Evolutionary conservation across 2,113 vertebrate species (phyloP).

Genomic region (Psammodynastes pulverulentus): DNA sequence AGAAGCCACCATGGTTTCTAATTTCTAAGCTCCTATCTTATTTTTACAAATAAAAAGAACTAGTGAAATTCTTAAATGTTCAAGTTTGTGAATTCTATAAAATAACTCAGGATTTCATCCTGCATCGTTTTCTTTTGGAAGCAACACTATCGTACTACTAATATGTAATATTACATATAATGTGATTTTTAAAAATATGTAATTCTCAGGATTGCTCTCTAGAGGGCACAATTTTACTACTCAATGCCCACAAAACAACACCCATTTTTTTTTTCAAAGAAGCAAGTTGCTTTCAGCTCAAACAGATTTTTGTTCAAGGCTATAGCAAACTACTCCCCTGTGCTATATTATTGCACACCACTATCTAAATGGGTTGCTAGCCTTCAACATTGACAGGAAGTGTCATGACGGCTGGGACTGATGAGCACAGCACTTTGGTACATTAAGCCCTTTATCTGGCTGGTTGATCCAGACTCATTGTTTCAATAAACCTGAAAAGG

Average conservation of each 20-base stretch:
- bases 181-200: neutral
- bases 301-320: neutral
- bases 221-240: neutral
- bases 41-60: neutral
- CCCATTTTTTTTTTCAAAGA: slow-evolving; percentile 4
- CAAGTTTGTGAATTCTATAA: neutral
- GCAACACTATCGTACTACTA: neutral
- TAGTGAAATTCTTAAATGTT: neutral
- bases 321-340: slow-evolving; percentile 15
- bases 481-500: slow-evolving; percentile 72
- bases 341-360: slow-evolving; percentile 34
- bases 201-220: neutral
- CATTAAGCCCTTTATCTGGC: slow-evolving; percentile 69
- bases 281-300: slow-evolving; percentile 8
- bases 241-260: neutral
- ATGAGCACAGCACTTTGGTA: slow-evolving; percentile 76
- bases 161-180: neutral
- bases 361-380: slow-evolving; percentile 37
- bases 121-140: neutral
- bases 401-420: slow-evolving; percentile 67
- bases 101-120: neutral
- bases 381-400: slow-evolving; percentile 49
- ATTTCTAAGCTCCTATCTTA: neutral
- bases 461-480: slow-evolving; percentile 75
- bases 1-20: neutral